Evolutionary conservation across 1,140 invertebrate genomes (phyloP), one percentile per base, ranked within the genome.

Genomic region (Halotydeus destructor): DNA sequence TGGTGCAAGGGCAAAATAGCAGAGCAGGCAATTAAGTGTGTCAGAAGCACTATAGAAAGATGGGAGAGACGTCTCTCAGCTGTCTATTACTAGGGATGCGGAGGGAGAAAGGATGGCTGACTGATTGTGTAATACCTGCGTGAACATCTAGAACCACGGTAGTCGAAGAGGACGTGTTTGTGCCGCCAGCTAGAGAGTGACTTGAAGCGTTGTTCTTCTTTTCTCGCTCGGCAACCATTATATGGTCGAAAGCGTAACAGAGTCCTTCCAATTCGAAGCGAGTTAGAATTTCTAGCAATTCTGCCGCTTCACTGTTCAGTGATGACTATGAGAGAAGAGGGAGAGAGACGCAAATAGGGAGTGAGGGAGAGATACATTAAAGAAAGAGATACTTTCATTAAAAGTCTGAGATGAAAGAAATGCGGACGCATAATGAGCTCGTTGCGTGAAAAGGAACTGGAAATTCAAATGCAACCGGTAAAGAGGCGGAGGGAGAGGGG

Each of bases 261-360:
- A 94, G 63, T 19, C 77, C 83, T 66, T 94, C 83, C 55, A 89
- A 70, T 56, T 86, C 80, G 58, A 82, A 75, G 46, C 55, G 55
- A 38, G 57, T 74, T 36, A 78, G 59, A 38, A 78, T 59, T 44
- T 72, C 67, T 25, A 70, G 66, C 42, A 79, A 60, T 59, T 78
- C 75, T 19, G 69, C 69, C 14, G 74, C 72, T 41, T 70, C 44
- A 42, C 45, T 24, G 47, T 44, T 52, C 48, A 39, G 6, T 27
- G 38, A 22, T 9, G 32, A 32, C 45, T 47, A 47, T 14, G 52
- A 50, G 38, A 36, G 49, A 42, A 27, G n/a, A n/a, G n/a, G n/a
- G n/a, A n/a, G n/a, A n/a, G n/a, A 34, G 25, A 40, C 26, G n/a
- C 40, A 35, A 32, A 45, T 32, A 3, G 41, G 22, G 24, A 43